Conservation (phyloP, 2,888 invertebrate genomes). For the Andricus curvator region DNA sequence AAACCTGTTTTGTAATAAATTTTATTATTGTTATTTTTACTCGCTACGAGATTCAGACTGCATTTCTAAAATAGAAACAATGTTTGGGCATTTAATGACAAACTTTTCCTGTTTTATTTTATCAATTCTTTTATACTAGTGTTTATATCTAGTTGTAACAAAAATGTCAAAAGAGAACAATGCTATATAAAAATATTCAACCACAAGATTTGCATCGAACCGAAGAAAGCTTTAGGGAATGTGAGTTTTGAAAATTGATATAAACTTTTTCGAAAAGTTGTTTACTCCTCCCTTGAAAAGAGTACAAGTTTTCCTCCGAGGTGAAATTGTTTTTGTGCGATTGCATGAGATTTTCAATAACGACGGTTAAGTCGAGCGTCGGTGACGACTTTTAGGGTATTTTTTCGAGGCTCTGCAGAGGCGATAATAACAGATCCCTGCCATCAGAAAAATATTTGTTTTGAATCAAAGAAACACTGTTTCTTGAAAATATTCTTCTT, state of each 20-base stretch:
- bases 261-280: conserved; percentile 3
- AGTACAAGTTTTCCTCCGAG: not conserved
- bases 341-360: conserved; percentile 8
- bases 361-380: not conserved
- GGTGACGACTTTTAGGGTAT: not conserved
- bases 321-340: conserved; percentile 11
- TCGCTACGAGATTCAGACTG: conserved; percentile 27
- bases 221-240: not conserved
- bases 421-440: not conserved
- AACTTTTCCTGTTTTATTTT: not conserved
- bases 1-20: not conserved
- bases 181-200: not conserved
- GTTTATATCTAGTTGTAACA: not conserved
- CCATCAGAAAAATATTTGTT: too few relatives aligned
- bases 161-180: not conserved
- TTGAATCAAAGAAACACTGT: too few relatives aligned
- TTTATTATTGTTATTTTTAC: conserved; percentile 6
- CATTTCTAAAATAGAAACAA: not conserved
- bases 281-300: not conserved
- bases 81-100: conserved; percentile 33
- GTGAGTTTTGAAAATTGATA: not conserved
- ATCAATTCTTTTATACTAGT: not conserved
- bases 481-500: too few relatives aligned
- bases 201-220: not conserved
- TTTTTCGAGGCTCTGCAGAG: not conserved